These are phyloP conservation scores for Vireo griseus DNA, from an alignment of 2,797 vertebrate species.

Conservation along the genomic window DNA sequence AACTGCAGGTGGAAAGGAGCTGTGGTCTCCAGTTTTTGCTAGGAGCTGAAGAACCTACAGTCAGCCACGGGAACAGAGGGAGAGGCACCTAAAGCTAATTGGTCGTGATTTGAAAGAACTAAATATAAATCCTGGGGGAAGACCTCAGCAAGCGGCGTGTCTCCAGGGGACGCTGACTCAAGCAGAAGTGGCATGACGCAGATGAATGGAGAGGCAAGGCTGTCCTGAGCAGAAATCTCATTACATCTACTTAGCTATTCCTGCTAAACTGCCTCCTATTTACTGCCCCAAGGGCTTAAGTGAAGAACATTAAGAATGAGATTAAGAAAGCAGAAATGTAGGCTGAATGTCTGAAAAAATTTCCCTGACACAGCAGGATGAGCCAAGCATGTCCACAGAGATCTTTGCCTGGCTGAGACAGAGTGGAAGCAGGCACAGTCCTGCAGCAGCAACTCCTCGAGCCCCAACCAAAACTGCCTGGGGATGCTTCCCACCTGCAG, in stretches of 20 bases:
- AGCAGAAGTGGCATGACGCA: not conserved
- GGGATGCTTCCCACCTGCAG: not conserved
- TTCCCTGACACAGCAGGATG: not conserved
- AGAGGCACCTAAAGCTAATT: not conserved
- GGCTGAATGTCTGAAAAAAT: conserved; percentile 19
- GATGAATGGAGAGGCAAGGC: not conserved
- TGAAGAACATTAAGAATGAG: conserved; percentile 41
- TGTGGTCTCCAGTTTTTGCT: not conserved
- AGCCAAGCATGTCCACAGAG: accelerated
- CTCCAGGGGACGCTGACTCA: conserved; percentile 48
- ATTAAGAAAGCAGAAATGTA: conserved; percentile 37
- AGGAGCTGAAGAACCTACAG: not conserved
- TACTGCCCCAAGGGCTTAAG: conserved; percentile 34
- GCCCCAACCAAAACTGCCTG: accelerated
- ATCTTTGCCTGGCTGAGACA: not conserved
- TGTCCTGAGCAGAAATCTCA: conserved; percentile 48
- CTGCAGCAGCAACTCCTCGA: not conserved
- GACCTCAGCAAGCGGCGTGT: not conserved
- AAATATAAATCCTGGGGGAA: conserved; percentile 59
- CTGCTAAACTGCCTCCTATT: conserved; percentile 48
- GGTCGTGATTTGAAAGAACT: conserved; percentile 32
- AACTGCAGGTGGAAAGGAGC: not conserved
- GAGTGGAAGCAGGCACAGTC: not conserved
- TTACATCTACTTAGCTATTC: conserved; percentile 45
- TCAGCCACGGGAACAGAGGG: not conserved